Evolutionary conservation across 2,888 invertebrate species (phyloP).

Genomic region (Tetranychus truncatus): DNA sequence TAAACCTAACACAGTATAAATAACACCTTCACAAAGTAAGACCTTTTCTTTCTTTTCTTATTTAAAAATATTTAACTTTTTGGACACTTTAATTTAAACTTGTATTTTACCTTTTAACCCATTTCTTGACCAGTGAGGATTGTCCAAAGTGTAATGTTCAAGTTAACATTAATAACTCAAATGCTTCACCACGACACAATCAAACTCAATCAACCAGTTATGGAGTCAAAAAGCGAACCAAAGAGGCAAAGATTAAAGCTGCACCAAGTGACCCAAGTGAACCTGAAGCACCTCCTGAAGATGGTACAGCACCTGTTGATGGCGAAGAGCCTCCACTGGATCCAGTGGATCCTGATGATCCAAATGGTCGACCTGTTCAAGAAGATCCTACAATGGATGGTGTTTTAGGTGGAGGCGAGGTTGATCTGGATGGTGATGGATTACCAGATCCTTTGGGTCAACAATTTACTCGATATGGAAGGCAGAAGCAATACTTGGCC

Average conservation of each 20-base stretch:
- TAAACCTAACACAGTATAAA: neutral
- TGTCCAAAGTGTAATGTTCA: constrained; percentile 6
- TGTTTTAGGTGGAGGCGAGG: neutral
- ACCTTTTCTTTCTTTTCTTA: neutral
- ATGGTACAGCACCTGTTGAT: neutral
- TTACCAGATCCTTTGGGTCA: neutral
- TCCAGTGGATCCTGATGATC: neutral
- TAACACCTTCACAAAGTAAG: neutral
- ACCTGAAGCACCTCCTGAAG: neutral
- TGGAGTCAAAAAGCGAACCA: neutral
- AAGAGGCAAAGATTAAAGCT: neutral
- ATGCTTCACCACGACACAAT: constrained; percentile 7
- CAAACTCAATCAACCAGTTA: constrained; percentile 2
- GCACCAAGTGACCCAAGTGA: neutral
- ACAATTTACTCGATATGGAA: neutral
- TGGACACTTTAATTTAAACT: neutral
- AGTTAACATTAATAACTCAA: constrained; percentile 2
- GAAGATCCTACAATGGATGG: neutral
- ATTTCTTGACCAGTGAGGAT: neutral
- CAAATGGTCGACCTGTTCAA: neutral
- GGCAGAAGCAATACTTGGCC: neutral
- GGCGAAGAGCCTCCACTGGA: neutral
- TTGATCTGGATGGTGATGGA: neutral
- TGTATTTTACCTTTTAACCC: neutral
- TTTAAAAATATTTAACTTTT: neutral